Base-by-base conservation (phyloP, 2,888 invertebrate genomes). In the Coelogynopora nodosa region DNA sequence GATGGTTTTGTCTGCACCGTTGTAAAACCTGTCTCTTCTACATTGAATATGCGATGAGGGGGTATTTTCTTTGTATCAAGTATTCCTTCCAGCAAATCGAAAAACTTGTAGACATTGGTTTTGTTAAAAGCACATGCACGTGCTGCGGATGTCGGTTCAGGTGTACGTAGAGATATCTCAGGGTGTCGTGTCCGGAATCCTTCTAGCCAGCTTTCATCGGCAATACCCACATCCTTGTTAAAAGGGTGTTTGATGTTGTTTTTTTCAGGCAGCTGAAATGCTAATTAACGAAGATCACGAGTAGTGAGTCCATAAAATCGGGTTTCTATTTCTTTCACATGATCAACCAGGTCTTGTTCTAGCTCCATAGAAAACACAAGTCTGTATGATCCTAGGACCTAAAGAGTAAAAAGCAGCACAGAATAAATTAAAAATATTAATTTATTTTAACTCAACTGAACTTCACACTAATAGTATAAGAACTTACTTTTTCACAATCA, bases 81-180 rank as follows among this genome's bases (percentile, higher is more conserved):
- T 23, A 80, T 80, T 10, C 27, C 81, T 80, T 86, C 67, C 2
- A 86, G 86, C 1, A 86, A 30, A 23, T 86, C 86, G 67, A 86
- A 86, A 67, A 86, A 86, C 2, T 18, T 31, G 10, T 86, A 27
- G 10, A 86, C 86, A 67, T 86, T 86, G 13, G 1, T 67, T 86
- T 85, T 28, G 30, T 86, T 86, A 49, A 86, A 86, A 1, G 23
- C 67, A 28, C 18, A 28, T 49, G 86, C 86, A 27, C 86, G 31
- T 2, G 86, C 85, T 5, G 85, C 85, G 1, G 85, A 86, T 13
- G 85, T 86, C 0, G 86, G 28, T 30, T 86, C 67, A 13, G 86
- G 86, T 29, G 49, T 84, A 18, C 28, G 85, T n/a, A 86, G 23
- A 5, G 86, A 30, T 18, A 86, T 31, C 1, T 86, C 10, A 31